Conservation (phyloP, 2,797 vertebrate species). For the Gymnopithys bicolor region DNA sequence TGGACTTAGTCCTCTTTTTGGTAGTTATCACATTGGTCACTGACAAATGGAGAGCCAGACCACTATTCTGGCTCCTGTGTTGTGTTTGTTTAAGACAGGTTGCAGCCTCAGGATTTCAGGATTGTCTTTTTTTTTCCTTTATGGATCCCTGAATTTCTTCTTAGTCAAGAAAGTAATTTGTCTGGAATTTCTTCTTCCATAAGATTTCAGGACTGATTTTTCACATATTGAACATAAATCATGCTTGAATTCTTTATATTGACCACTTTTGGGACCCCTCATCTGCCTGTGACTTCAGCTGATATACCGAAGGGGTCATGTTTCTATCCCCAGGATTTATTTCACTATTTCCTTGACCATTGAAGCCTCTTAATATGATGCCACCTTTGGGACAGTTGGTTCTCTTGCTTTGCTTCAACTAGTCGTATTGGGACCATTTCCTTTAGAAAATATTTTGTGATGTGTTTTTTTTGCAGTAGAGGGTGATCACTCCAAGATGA, state of each 20-base stretch:
- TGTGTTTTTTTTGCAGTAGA: background rate
- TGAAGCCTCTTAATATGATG: background rate
- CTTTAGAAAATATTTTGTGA: background rate
- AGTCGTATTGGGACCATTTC: background rate
- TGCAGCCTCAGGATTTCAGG: background rate
- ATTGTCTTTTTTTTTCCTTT: background rate
- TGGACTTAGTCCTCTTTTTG: background rate
- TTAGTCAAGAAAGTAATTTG: background rate
- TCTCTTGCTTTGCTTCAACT: background rate
- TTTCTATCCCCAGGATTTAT: background rate
- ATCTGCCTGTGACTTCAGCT: background rate
- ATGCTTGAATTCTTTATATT: background rate
- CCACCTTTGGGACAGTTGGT: background rate
- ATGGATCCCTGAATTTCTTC: background rate
- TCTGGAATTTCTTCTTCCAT: background rate
- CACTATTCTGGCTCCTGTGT: background rate
- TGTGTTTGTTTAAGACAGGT: background rate
- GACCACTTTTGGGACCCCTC: background rate
- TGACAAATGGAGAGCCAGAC: background rate
- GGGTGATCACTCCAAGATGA: background rate
- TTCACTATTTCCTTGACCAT: background rate
- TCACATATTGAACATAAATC: background rate
- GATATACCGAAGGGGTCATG: background rate
- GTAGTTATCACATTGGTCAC: background rate
- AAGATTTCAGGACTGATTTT: background rate